Evolutionary conservation across 2,113 vertebrate genomes (phyloP).

Genomic region (Alethe diademata): DNA sequence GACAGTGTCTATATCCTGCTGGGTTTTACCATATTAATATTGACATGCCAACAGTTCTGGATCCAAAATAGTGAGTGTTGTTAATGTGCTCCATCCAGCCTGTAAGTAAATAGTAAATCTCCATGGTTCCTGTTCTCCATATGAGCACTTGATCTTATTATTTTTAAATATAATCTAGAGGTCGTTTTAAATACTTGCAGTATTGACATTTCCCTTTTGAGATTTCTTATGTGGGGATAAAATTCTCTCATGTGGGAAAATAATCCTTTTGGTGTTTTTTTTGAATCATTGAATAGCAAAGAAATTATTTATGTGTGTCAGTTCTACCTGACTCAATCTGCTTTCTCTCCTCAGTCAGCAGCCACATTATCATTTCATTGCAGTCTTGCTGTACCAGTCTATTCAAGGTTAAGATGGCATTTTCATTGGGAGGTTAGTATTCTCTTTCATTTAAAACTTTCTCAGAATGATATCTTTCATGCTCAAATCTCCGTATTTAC

Average conservation of each 20-base stretch:
- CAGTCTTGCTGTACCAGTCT: background rate
- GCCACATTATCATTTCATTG: background rate
- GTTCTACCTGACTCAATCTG: slow-evolving; percentile 3
- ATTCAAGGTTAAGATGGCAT: background rate
- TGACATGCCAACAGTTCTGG: background rate
- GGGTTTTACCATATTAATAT: background rate
- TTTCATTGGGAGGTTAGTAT: background rate
- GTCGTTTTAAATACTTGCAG: background rate
- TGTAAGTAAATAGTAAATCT: background rate
- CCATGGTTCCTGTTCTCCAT: background rate
- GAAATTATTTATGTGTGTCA: slow-evolving; percentile 4
- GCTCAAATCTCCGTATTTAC: background rate
- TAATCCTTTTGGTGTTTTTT: background rate
- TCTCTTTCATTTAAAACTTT: background rate
- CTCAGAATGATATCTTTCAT: background rate
- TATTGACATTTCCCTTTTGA: slow-evolving; percentile 5
- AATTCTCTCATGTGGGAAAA: slow-evolving; percentile 10
- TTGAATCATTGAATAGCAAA: slow-evolving; percentile 20
- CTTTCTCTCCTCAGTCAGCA: background rate
- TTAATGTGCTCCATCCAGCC: background rate
- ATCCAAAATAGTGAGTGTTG: background rate
- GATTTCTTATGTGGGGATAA: background rate
- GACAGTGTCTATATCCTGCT: background rate
- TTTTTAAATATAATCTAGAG: background rate
- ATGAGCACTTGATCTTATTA: background rate